These are phyloP conservation scores for Colletes gigas DNA, from an alignment of 1,140 invertebrate species.

Conservation along the genomic window DNA sequence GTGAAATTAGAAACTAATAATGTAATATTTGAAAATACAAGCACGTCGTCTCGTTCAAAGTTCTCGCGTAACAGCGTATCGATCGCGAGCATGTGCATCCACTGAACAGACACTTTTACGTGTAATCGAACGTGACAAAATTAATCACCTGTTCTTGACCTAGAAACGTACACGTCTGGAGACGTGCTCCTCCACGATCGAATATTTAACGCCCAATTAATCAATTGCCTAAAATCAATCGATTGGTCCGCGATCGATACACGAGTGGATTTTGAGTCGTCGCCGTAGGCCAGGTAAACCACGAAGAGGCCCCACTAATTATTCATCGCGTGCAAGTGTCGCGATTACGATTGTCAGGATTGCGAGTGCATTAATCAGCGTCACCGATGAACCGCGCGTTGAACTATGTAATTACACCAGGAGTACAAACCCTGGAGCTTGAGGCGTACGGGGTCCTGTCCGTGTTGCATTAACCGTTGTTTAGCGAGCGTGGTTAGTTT, in stretches of 20 bases:
- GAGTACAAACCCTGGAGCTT: not conserved
- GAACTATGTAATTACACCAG: conserved; percentile 41
- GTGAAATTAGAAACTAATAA: no score
- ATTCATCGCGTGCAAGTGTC: conserved; percentile 2
- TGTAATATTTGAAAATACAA: no score
- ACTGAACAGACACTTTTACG: no score
- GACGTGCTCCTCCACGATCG: not conserved
- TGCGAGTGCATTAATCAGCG: conserved; percentile 50
- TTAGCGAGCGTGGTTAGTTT: conserved; percentile 68
- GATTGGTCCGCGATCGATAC: not conserved
- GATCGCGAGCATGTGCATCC: no score
- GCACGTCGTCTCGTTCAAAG: no score
- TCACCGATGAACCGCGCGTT: conserved; percentile 39
- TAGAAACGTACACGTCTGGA: no score
- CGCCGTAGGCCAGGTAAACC: no score
- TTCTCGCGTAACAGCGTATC: no score
- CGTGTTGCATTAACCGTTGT: conserved; percentile 63
- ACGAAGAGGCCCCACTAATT: not conserved
- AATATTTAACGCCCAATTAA: not conserved
- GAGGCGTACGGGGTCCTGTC: not conserved
- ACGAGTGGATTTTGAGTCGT: not conserved
- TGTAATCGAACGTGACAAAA: no score
- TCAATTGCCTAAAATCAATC: not conserved
- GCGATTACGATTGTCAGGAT: conserved; percentile 21
- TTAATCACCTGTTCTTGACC: no score